phyloP scores from a whole-genome alignment of 2,113 vertebrate genomes.

The Protobothrops flavoviridis region DNA sequence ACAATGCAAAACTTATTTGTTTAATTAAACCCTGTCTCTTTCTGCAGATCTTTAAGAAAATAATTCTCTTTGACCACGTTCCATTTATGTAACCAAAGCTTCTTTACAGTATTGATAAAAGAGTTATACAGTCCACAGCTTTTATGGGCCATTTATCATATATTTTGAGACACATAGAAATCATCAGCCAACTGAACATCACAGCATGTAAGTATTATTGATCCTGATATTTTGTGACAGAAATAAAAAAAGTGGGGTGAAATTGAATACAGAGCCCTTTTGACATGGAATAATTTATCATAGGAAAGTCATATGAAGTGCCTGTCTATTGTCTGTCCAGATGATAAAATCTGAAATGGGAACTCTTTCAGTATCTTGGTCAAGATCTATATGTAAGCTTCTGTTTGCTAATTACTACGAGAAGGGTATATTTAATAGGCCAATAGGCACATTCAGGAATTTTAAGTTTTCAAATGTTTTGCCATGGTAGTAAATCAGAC shows the following conservation, averaged over 20 bases:
- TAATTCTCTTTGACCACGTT: slow-evolving; percentile 29
- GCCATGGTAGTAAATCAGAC: not conserved
- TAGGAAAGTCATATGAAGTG: not conserved
- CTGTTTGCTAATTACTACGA: not conserved
- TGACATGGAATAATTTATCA: not conserved
- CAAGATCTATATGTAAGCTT: not conserved
- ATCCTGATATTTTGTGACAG: not conserved
- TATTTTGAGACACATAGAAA: slow-evolving; percentile 40
- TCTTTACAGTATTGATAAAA: slow-evolving; percentile 43
- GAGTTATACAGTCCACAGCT: slow-evolving; percentile 48
- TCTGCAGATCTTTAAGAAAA: slow-evolving; percentile 13
- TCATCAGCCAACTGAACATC: slow-evolving; percentile 8
- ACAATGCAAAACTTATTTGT: slow-evolving; percentile 16
- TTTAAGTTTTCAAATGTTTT: not conserved
- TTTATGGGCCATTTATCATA: slow-evolving; percentile 38
- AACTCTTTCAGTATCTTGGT: not conserved
- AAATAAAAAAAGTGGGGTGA: not conserved
- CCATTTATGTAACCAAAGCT: slow-evolving; percentile 38
- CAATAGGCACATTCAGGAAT: not conserved
- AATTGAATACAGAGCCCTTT: not conserved
- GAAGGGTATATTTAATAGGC: not conserved
- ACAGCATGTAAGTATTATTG: slow-evolving; percentile 1
- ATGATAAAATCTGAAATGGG: not conserved
- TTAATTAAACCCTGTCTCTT: not conserved
- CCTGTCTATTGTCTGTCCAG: not conserved